A percentile compares a stretch with the other conserved stretches of the same genome.
These are phyloP conservation scores for Myrmecobius fasciatus DNA, from an alignment of 2,113 vertebrate genomes.

Conservation along the genomic window DNA sequence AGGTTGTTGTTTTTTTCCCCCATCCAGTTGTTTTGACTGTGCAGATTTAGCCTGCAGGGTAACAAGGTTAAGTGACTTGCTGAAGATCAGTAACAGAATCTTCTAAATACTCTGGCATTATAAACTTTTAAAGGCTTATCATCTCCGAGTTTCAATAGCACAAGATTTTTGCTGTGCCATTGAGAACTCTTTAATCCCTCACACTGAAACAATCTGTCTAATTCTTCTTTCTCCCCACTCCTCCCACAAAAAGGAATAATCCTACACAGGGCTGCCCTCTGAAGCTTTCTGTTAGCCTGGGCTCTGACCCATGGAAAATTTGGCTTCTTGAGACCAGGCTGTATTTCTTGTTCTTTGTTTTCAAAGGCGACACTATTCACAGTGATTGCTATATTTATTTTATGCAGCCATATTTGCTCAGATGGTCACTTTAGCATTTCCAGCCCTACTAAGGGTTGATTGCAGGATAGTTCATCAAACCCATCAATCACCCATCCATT, in stretches of 20 bases:
- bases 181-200: background rate
- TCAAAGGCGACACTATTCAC: background rate
- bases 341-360: slow-evolving; percentile 6
- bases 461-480: background rate
- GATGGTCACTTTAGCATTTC: slow-evolving; percentile 2
- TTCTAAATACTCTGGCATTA: background rate
- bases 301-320: slow-evolving; percentile 46
- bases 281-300: slow-evolving; percentile 49
- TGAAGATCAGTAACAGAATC: slow-evolving; percentile 41
- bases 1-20: slow-evolving; percentile 7
- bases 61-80: slow-evolving; percentile 58
- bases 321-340: background rate
- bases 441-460: slow-evolving; percentile 20
- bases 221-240: background rate
- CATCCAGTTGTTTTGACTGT: slow-evolving; percentile 58
- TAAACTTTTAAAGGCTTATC: slow-evolving; percentile 9
- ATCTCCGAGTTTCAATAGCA: background rate
- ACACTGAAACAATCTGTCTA: background rate
- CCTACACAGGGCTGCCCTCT: background rate
- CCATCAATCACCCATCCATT: slow-evolving; percentile 29
- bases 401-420: background rate
- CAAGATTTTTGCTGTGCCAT: background rate
- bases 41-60: slow-evolving; percentile 40
- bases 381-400: background rate
- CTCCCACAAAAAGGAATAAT: background rate